Evolutionary conservation across 35 echinoderm and acorn worm species (phyloP).

Genomic region (Heliocidaris erythrogramma): DNA sequence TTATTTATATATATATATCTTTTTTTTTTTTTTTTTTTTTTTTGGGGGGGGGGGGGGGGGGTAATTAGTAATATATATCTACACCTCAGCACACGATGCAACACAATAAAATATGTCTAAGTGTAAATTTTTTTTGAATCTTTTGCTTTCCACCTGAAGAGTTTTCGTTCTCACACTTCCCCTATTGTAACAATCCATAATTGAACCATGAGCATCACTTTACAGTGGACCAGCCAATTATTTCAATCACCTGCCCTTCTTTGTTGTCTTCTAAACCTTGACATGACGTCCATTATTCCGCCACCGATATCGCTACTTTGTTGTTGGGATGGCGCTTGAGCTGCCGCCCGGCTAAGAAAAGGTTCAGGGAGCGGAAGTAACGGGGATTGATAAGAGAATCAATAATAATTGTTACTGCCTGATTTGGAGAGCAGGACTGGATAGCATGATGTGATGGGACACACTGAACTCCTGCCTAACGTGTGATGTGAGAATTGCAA

Average conservation of each 20-base stretch:
- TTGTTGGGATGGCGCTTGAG: not conserved
- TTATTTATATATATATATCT: no score
- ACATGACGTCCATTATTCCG: slow-evolving; percentile 37
- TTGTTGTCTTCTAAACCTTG: slow-evolving; percentile 17
- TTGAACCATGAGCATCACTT: not conserved
- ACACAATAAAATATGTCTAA: no score
- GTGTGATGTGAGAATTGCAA: not conserved
- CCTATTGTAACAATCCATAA: not conserved
- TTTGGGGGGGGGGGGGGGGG: no score
- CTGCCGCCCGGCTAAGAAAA: not conserved
- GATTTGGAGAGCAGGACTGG: not conserved
- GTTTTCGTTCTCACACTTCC: not conserved
- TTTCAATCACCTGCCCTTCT: not conserved
- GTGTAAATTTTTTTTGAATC: not conserved
- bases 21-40: no score
- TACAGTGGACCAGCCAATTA: not conserved
- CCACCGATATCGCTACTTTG: slow-evolving; percentile 22
- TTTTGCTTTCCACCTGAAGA: not conserved
- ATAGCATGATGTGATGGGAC: not conserved
- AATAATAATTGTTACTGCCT: slow-evolving; percentile 32
- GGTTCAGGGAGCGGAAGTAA: slow-evolving; percentile 26
- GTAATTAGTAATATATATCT: no score
- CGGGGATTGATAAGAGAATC: slow-evolving; percentile 10
- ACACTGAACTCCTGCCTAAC: not conserved
- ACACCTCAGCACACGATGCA: no score